Evolutionary conservation across 2,888 invertebrate species (phyloP).

Genomic region (Leptinotarsa rubiginosa): DNA sequence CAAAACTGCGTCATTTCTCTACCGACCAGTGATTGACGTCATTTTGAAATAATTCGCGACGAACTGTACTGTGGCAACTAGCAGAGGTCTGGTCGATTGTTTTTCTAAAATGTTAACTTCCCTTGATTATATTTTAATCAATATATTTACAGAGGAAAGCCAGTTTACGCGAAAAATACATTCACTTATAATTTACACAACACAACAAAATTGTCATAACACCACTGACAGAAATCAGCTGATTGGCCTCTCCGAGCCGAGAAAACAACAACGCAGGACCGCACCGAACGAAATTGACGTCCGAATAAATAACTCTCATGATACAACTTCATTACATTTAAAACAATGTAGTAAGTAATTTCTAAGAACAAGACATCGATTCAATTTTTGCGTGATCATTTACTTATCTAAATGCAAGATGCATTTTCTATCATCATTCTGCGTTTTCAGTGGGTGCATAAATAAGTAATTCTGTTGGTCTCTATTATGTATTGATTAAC

Average conservation of each 20-base stretch:
- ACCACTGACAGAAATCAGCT: slow-evolving; percentile 61
- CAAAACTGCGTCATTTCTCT: slow-evolving; percentile 72
- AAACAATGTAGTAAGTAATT: too few relatives aligned
- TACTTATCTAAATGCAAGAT: too few relatives aligned
- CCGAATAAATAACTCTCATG: background rate
- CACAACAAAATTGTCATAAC: slow-evolving; percentile 25
- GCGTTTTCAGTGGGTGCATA: too few relatives aligned
- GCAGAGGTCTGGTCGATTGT: background rate
- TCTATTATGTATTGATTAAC: too few relatives aligned
- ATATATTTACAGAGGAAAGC: background rate
- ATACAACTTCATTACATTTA: too few relatives aligned
- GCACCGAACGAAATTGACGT: background rate
- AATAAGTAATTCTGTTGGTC: too few relatives aligned
- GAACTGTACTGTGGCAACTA: background rate
- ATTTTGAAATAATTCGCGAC: slow-evolving; percentile 76
- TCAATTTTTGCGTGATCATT: too few relatives aligned
- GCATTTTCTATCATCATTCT: too few relatives aligned
- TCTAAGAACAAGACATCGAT: too few relatives aligned
- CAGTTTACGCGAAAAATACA: background rate
- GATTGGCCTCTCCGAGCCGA: slow-evolving; percentile 48
- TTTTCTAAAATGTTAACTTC: background rate
- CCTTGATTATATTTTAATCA: background rate
- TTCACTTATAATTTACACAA: slow-evolving; percentile 24
- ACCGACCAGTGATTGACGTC: slow-evolving; percentile 84
- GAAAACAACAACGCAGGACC: background rate